Conservation (phyloP, 2,888 invertebrate genomes). For the Nomada goodeniana region DNA sequence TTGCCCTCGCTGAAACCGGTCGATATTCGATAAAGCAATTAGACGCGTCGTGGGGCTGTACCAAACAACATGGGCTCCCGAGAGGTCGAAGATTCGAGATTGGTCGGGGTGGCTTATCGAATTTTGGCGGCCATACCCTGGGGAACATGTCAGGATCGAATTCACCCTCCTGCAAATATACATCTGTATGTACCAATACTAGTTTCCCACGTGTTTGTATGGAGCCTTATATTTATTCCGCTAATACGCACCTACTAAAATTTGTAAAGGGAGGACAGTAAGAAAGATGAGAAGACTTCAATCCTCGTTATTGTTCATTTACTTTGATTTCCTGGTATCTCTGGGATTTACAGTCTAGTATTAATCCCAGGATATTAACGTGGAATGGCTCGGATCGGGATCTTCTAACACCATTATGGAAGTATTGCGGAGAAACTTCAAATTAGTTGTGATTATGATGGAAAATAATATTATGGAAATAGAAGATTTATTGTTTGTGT, state of each 20-base stretch:
- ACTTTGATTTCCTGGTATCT: constrained; percentile 23
- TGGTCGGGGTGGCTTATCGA: constrained; percentile 59
- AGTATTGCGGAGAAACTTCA: neutral
- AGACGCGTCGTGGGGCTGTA: constrained; percentile 35
- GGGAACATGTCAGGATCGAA: constrained; percentile 56
- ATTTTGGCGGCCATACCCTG: constrained; percentile 55
- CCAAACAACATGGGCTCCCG: constrained; percentile 46
- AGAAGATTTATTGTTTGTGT: too few species aligned
- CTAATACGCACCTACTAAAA: constrained; percentile 8
- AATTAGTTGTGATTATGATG: constrained; percentile 10
- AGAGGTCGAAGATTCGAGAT: constrained; percentile 53
- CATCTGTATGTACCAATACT: constrained; percentile 13
- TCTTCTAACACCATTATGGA: constrained; percentile 21
- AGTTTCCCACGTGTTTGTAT: neutral
- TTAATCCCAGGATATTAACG: constrained; percentile 20
- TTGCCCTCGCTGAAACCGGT: constrained; percentile 26
- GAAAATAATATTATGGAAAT: too few species aligned
- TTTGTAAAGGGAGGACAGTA: neutral
- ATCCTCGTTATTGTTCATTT: constrained; percentile 36
- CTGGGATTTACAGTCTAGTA: constrained; percentile 17
- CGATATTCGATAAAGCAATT: constrained; percentile 60
- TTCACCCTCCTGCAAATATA: constrained; percentile 50
- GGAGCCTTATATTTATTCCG: neutral
- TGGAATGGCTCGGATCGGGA: neutral
- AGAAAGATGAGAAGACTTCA: constrained; percentile 26